Percentiles rank a stretch among this genome's conserved stretches.
Conservation (phyloP, 2,113 vertebrate genomes). For the Gnathonemus echidnorhynchus region DNA sequence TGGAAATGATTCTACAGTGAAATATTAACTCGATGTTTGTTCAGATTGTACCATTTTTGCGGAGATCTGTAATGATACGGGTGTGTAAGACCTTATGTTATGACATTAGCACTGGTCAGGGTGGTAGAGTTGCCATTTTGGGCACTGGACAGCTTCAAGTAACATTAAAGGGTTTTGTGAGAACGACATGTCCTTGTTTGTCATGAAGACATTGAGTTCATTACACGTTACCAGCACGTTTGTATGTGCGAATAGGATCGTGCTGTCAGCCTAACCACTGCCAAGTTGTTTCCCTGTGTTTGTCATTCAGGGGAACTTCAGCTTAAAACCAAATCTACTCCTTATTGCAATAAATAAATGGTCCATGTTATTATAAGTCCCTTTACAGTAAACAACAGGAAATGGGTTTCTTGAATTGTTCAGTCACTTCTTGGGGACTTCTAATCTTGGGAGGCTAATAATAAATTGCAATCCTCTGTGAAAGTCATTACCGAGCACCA, state of each 20-base stretch:
- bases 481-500: neutral
- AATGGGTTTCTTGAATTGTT: neutral
- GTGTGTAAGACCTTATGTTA: constrained; percentile 20
- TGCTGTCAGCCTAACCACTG: neutral
- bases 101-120: neutral
- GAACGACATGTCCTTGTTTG: neutral
- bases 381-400: neutral
- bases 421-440: neutral
- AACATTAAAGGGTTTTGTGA: neutral
- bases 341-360: neutral
- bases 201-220: neutral
- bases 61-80: constrained; percentile 22
- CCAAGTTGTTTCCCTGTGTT: neutral
- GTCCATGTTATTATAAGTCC: neutral
- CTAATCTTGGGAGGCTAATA: neutral
- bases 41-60: constrained; percentile 11
- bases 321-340: constrained; percentile 3
- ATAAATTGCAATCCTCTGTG: neutral
- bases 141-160: neutral
- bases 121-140: neutral
- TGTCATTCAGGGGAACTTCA: neutral
- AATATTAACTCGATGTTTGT: neutral
- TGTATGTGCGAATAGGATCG: neutral
- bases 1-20: constrained; percentile 34
- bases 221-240: neutral